These are phyloP conservation scores for Delichon dasypus DNA, from an alignment of 2,797 vertebrate genomes.

Conservation along the genomic window DNA sequence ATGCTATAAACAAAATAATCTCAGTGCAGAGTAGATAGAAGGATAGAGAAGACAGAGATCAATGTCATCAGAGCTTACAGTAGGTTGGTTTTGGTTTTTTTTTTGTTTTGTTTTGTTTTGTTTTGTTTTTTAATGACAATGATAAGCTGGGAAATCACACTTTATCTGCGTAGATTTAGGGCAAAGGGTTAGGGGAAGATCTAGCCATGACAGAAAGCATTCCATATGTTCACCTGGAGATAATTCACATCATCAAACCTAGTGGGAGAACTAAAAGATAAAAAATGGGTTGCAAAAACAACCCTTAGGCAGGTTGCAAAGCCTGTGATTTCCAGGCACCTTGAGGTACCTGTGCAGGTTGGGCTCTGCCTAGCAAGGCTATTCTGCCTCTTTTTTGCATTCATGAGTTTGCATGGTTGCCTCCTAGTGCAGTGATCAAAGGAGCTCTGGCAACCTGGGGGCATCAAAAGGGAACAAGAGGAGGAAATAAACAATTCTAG, in stretches of 20 bases:
- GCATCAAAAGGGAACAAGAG: rapidly evolving
- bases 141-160: neutral
- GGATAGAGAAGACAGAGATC: neutral
- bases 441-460: neutral
- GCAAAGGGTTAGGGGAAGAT: neutral
- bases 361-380: neutral
- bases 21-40: neutral
- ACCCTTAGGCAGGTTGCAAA: neutral
- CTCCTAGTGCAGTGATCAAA: neutral
- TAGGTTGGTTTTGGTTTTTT: too few species aligned
- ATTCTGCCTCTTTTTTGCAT: neutral
- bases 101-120: too few species aligned
- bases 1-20: neutral
- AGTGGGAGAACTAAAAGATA: neutral
- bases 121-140: neutral
- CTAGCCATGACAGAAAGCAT: neutral
- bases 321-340: neutral
- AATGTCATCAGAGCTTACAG: neutral
- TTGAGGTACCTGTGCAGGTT: neutral
- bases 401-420: neutral
- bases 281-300: neutral
- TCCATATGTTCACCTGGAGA: neutral
- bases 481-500: neutral
- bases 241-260: neutral
- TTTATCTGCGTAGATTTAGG: neutral